These are phyloP conservation scores for Gavia stellata DNA, from an alignment of 2,113 vertebrate genomes.

Conservation along the genomic window DNA sequence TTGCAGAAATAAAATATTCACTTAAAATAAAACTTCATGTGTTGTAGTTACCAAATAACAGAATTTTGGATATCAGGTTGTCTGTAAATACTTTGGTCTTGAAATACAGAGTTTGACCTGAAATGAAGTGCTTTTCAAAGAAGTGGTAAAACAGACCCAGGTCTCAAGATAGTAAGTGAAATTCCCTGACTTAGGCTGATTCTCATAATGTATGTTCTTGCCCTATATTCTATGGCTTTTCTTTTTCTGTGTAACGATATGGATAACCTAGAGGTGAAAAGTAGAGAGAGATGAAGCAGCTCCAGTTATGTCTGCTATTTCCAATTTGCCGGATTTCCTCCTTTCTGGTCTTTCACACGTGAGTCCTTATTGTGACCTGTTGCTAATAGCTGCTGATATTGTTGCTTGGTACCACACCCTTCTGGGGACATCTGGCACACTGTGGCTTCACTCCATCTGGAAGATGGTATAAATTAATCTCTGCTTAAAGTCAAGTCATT, in stretches of 20 bases:
- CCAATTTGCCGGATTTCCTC: not conserved
- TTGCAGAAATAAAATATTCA: not conserved
- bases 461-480: not conserved
- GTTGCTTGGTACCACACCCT: not conserved
- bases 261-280: not conserved
- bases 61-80: not conserved
- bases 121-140: not conserved
- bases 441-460: not conserved
- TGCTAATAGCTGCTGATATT: not conserved
- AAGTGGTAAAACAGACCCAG: not conserved
- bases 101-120: not conserved
- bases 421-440: not conserved
- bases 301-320: not conserved
- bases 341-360: not conserved
- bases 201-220: not conserved
- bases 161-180: not conserved
- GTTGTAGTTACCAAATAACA: not conserved
- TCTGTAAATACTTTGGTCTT: not conserved
- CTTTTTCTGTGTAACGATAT: not conserved
- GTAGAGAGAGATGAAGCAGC: not conserved
- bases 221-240: not conserved
- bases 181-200: not conserved
- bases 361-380: not conserved
- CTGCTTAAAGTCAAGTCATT: not conserved
- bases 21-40: not conserved